phyloP scores from a whole-genome alignment of 2,113 vertebrate genomes.

The Mirza zaza region DNA sequence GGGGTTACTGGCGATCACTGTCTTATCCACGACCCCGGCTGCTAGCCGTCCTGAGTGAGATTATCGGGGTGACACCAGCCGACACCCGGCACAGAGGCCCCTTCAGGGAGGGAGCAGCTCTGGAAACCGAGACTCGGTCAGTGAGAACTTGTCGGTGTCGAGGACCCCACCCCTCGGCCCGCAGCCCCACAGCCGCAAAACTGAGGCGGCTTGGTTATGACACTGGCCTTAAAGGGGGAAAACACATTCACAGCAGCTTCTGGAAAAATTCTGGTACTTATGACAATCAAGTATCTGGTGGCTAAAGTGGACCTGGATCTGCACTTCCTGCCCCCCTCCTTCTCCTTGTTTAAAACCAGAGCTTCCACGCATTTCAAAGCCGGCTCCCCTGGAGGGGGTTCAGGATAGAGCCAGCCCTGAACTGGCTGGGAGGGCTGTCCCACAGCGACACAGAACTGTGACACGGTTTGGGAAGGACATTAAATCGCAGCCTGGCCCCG shows the following conservation, averaged over 20 bases:
- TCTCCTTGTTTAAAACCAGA: neutral
- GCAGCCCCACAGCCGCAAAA: neutral
- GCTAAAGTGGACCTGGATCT: neutral
- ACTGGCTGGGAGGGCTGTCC: fast-evolving
- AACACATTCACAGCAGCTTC: neutral
- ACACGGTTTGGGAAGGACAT: neutral
- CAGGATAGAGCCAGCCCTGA: neutral
- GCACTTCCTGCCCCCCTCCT: neutral
- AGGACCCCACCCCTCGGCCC: no score
- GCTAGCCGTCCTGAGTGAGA: neutral
- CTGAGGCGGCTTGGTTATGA: neutral
- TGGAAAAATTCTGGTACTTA: fast-evolving
- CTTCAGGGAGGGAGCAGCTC: neutral
- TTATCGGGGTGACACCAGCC: fast-evolving
- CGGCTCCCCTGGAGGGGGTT: neutral
- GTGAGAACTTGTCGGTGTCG: neutral
- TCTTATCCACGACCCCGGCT: neutral
- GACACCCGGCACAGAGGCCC: neutral
- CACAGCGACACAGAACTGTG: no score
- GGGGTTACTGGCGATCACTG: neutral
- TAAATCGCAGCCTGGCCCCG: neutral
- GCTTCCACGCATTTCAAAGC: fast-evolving
- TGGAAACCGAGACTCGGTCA: neutral
- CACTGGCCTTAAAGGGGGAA: neutral
- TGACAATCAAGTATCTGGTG: neutral